These are phyloP conservation scores for Enteromius viviparus DNA, from an alignment of 2,797 vertebrate genomes.

Conservation along the genomic window DNA sequence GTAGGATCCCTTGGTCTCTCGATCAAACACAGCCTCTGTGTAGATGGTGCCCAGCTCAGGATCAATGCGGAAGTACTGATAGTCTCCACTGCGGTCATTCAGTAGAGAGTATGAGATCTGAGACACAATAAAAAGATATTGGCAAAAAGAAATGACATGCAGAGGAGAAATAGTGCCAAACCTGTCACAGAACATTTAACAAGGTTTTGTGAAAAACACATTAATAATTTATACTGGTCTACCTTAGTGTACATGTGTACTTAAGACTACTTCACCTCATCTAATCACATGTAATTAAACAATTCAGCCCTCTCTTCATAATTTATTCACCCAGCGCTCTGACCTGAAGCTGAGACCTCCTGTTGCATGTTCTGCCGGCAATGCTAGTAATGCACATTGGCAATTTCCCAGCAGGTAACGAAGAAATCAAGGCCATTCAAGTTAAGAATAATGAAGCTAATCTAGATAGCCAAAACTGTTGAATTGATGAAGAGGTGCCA, in stretches of 20 bases:
- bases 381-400: constrained; percentile 31
- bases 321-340: constrained; percentile 15
- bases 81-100: constrained; percentile 84
- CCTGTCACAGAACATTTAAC: background rate
- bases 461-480: constrained; percentile 32
- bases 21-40: constrained; percentile 84
- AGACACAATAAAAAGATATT: background rate
- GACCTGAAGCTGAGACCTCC: background rate
- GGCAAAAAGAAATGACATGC: background rate
- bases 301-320: constrained; percentile 24
- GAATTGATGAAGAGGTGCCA: constrained; percentile 46
- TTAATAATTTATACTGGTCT: constrained; percentile 28
- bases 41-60: constrained; percentile 83
- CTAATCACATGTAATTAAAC: constrained; percentile 45
- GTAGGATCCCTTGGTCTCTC: constrained; percentile 87
- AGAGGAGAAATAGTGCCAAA: background rate
- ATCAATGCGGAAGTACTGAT: constrained; percentile 82
- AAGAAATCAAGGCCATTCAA: constrained; percentile 48
- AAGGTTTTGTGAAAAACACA: background rate
- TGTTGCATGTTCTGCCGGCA: constrained; percentile 4
- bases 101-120: constrained; percentile 89
- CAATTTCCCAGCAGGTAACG: constrained; percentile 37
- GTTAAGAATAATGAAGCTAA: constrained; percentile 48
- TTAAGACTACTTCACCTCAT: constrained; percentile 8
- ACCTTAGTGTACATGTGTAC: background rate